phyloP scores from a whole-genome alignment of 2,888 invertebrate genomes.

The Melieria crassipennis region DNA sequence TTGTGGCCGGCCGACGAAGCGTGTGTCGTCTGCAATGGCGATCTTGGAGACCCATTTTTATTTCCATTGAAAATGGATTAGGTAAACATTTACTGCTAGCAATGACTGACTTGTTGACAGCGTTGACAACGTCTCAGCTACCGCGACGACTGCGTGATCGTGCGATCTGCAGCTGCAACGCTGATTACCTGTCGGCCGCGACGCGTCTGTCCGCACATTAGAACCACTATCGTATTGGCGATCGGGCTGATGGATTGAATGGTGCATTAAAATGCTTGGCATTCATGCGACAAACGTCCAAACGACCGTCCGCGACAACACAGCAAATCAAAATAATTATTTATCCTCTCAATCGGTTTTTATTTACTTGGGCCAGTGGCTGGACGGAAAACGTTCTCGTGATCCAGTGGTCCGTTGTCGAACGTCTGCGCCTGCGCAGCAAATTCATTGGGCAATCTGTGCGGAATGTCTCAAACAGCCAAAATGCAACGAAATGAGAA shows the following conservation, averaged over 20 bases:
- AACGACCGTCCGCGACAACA: slow-evolving; percentile 8
- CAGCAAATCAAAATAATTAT: slow-evolving; percentile 35
- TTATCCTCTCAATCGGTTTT: slow-evolving; percentile 3
- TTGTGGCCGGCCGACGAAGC: too few species aligned
- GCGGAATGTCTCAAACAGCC: too few species aligned
- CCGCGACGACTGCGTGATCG: slow-evolving; percentile 26
- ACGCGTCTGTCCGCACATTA: slow-evolving; percentile 4
- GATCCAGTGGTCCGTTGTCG: too few species aligned
- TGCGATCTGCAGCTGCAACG: slow-evolving; percentile 17
- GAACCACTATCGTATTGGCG: slow-evolving; percentile 1
- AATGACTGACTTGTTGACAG: slow-evolving; percentile 31
- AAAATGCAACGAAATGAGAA: too few species aligned
- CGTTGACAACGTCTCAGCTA: slow-evolving; percentile 31
- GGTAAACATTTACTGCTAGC: slow-evolving; percentile 55
- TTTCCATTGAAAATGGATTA: slow-evolving; percentile 54
- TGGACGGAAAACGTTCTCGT: too few species aligned
- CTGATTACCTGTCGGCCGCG: not conserved
- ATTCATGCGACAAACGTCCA: slow-evolving; percentile 37
- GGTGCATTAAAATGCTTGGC: slow-evolving; percentile 59
- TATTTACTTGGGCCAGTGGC: slow-evolving; percentile 19
- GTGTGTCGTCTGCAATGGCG: too few species aligned
- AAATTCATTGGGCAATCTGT: too few species aligned
- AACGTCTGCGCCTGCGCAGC: too few species aligned
- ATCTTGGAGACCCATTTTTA: not conserved
- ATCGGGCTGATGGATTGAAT: slow-evolving; percentile 21